These are phyloP conservation scores for Ophiothrix spiculata DNA, from an alignment of 35 echinoderm and acorn worm species.

Conservation along the genomic window DNA sequence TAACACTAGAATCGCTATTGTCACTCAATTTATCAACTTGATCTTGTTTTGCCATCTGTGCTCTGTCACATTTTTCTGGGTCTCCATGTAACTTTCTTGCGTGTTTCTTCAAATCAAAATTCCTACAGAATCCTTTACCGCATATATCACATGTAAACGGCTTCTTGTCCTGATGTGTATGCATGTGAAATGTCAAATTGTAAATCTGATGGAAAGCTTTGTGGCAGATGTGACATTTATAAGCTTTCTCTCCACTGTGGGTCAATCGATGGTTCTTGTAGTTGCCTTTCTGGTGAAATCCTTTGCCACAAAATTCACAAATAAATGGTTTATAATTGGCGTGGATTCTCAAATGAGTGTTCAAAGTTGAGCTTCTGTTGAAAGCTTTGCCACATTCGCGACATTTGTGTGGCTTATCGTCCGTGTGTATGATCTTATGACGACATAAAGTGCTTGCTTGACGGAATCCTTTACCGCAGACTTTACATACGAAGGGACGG, in stretches of 20 bases:
- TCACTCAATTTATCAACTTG: too few species aligned
- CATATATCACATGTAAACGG: slow-evolving; percentile 90
- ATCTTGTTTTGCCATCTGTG: not conserved
- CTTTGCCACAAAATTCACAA: slow-evolving; percentile 97
- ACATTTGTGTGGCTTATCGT: slow-evolving; percentile 96
- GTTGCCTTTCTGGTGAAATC: slow-evolving; percentile 98
- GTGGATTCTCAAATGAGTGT: slow-evolving; percentile 96
- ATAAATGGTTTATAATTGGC: slow-evolving; percentile 94
- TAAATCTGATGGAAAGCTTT: slow-evolving; percentile 98
- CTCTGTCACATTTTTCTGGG: not conserved
- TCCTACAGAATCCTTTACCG: slow-evolving; percentile 95
- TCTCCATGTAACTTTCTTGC: slow-evolving; percentile 81
- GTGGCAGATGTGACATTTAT: slow-evolving; percentile 93
- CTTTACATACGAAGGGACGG: slow-evolving; percentile 93
- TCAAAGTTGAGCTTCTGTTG: slow-evolving; percentile 96
- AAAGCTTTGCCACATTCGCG: slow-evolving; percentile 92
- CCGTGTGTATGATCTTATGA: slow-evolving; percentile 98
- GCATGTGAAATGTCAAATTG: slow-evolving; percentile 99
- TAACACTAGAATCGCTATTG: too few species aligned
- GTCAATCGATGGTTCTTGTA: slow-evolving; percentile 99
- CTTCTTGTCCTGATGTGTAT: slow-evolving; percentile 97
- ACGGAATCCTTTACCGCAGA: slow-evolving; percentile 92
- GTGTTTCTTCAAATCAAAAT: slow-evolving; percentile 99
- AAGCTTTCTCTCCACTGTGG: slow-evolving; percentile 92
- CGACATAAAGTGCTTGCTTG: slow-evolving; percentile 97